Percentiles rank a stretch among this genome's conserved stretches.
Evolutionary conservation across 2,113 vertebrate species (phyloP).

Genomic region (Misgurnus anguillicaudatus): DNA sequence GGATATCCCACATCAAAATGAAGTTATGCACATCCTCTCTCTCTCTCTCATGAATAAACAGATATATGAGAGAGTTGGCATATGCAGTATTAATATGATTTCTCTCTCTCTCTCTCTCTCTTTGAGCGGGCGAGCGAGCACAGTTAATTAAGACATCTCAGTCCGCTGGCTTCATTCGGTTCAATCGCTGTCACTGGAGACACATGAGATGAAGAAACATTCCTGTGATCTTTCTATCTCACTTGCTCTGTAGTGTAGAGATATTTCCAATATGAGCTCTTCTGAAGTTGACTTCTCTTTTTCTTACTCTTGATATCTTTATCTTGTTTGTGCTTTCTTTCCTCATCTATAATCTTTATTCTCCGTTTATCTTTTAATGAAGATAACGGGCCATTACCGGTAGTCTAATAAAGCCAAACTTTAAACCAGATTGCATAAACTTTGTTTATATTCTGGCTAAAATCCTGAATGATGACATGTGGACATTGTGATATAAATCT

Average conservation of each 20-base stretch:
- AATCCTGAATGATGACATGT: no score
- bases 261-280: constrained; percentile 8
- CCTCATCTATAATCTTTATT: constrained; percentile 15
- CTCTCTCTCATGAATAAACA: constrained; percentile 13
- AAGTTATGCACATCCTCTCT: constrained; percentile 36
- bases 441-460: no score
- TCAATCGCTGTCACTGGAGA: constrained; percentile 55
- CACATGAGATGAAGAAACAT: constrained; percentile 60
- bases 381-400: no score
- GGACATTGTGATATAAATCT: no score
- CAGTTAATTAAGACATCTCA: constrained; percentile 55
- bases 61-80: constrained; percentile 20
- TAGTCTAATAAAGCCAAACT: no score
- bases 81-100: constrained; percentile 36
- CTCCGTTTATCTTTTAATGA: not conserved
- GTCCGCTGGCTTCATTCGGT: constrained; percentile 52
- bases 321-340: not conserved
- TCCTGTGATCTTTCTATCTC: constrained; percentile 46
- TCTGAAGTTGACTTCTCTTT: not conserved
- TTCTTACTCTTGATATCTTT: constrained; percentile 3
- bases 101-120: constrained; percentile 15
- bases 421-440: no score
- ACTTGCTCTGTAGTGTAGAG: not conserved
- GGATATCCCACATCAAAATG: constrained; percentile 26
- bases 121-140: constrained; percentile 26